A percentile compares a stretch with the other conserved stretches of the same genome.
These are phyloP conservation scores for Dallia pectoralis DNA, from an alignment of 2,797 vertebrate species.

Conservation along the genomic window DNA sequence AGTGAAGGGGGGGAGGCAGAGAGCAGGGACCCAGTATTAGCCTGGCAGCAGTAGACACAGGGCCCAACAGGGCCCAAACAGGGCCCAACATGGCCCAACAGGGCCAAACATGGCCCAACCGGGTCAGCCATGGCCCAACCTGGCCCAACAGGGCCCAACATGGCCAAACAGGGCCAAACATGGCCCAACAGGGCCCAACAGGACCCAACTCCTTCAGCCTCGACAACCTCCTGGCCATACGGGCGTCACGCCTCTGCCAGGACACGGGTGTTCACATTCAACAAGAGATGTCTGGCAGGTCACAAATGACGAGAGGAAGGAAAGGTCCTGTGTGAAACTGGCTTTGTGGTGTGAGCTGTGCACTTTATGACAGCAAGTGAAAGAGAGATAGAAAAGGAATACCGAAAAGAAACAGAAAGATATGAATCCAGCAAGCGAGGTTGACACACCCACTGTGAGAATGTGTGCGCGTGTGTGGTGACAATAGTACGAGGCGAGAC, in stretches of 20 bases:
- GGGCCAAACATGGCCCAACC: too few relatives aligned
- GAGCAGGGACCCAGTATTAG: background rate
- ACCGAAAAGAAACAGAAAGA: background rate
- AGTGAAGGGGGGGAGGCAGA: background rate
- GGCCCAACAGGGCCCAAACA: too few relatives aligned
- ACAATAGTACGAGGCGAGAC: constrained; percentile 50
- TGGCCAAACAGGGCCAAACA: too few relatives aligned
- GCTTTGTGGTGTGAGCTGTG: background rate
- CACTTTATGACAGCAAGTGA: background rate
- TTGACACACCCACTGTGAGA: constrained; percentile 46
- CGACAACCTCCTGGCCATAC: background rate
- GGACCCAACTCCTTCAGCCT: background rate
- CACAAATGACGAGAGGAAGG: constrained; percentile 1
- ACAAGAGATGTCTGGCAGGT: background rate
- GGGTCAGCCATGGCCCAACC: too few relatives aligned
- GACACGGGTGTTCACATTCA: constrained; percentile 17
- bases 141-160: too few relatives aligned
- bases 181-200: too few relatives aligned
- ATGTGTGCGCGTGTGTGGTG: constrained; percentile 27
- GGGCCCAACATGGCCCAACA: too few relatives aligned
- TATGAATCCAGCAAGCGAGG: constrained; percentile 42
- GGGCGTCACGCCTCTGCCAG: background rate
- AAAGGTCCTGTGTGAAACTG: constrained; percentile 33
- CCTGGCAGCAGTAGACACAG: background rate
- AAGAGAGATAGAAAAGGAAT: constrained; percentile 4